Evolutionary conservation across 2,888 invertebrate genomes (phyloP), one percentile per base, ranked within the genome.

Genomic region (Zygogramma bicolorata): DNA sequence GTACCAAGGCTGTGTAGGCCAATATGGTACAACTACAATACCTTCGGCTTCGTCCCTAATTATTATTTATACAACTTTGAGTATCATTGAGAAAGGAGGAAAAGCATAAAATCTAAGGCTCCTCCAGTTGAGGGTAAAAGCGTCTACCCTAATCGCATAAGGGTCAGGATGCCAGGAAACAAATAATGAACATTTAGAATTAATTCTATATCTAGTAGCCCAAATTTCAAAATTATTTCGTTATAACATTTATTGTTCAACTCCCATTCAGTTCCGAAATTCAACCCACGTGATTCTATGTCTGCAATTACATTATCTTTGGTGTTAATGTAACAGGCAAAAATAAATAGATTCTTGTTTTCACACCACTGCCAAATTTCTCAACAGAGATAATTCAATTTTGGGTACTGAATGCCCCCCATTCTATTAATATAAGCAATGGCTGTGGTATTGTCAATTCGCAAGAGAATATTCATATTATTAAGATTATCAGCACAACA

Each of bases 331-430:
- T 73, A 69, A 29, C 65, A 73, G 7, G 73, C 73, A 61, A 65
- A 73, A 7, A 69, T 73, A n/a, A 31, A 63, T 8, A 73, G 10
- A 49, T 65, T 38, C 22, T 57, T 31, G n/a, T 25, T 22, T 59
- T 74, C 71, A 29, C 75, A 75, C 72, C 69, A 75, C 8, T 38
- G 20, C 74, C 74, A 74, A 49, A 71, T 70, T 27, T 18, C 18
- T 42, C 53, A 25, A 27, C 49, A 29, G 6, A 73, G 27, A 2
- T 57, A 10, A 60, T n/a, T n/a, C 15, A 74, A 29, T 40, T 71
- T 49, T 15, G 53, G 59, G 53, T 22, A 74, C 15, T 57, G 15
- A n/a, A n/a, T n/a, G 3, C 70, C 31, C 15, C 73, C 73, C 69
- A 69, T 73, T 58, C 31, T 34, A 42, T 73, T 73, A 20, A 71